These are phyloP conservation scores for Recurvirostra avosetta DNA, from an alignment of 2,113 vertebrate genomes.

Conservation along the genomic window DNA sequence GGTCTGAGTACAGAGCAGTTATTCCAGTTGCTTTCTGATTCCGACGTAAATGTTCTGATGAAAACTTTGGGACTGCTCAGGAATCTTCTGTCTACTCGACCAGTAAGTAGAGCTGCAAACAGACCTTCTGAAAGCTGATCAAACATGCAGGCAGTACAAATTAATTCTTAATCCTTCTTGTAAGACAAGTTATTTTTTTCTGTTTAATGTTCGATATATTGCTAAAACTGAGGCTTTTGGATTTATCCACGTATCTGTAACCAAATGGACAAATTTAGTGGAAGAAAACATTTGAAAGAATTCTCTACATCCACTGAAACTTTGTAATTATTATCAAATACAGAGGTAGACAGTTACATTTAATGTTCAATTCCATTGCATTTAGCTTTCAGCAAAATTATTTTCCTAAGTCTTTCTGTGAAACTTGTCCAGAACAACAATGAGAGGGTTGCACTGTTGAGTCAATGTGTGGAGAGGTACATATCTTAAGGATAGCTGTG, in stretches of 20 bases:
- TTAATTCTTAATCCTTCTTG: not conserved
- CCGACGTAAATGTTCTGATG: conserved; percentile 95
- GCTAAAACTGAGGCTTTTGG: not conserved
- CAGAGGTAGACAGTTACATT: not conserved
- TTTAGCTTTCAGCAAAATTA: not conserved
- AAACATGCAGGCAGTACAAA: not conserved
- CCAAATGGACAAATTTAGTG: not conserved
- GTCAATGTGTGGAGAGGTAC: not conserved
- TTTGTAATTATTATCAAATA: not conserved
- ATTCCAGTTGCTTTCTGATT: conserved; percentile 94
- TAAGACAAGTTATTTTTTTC: not conserved
- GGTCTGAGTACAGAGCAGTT: conserved; percentile 96
- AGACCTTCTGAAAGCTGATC: not conserved
- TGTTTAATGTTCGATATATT: not conserved
- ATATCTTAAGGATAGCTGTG: not conserved
- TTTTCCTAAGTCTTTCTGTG: not conserved
- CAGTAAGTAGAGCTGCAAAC: conserved; percentile 80
- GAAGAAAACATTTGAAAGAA: not conserved
- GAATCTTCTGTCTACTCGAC: conserved; percentile 94
- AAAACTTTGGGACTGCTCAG: conserved; percentile 96
- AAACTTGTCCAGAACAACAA: not conserved
- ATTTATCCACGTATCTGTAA: not conserved
- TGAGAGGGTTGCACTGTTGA: not conserved
- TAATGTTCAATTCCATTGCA: not conserved
- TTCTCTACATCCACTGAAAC: not conserved